Percentiles rank a stretch among this genome's conserved stretches.
Conservation (phyloP, 2,888 invertebrate species). For the Homarus gammarus region DNA sequence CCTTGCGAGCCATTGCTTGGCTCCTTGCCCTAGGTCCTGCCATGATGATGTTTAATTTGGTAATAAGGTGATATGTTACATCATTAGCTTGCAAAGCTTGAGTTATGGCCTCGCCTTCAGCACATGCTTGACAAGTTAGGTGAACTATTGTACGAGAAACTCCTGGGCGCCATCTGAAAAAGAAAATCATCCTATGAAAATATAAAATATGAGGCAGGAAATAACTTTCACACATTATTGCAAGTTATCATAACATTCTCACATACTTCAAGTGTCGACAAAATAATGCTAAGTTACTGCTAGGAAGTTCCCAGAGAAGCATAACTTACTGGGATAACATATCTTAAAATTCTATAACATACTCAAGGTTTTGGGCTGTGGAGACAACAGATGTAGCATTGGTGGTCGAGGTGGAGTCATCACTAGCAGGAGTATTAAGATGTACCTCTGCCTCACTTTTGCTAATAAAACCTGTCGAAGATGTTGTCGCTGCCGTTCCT, state of each 20-base stretch:
- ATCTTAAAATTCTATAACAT: neutral
- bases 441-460: neutral
- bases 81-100: slow-evolving; percentile 11
- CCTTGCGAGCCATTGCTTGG: slow-evolving; percentile 28
- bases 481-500: neutral
- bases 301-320: no score
- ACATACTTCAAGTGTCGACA: no score
- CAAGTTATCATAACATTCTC: no score
- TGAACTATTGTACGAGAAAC: slow-evolving; percentile 45
- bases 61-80: slow-evolving; percentile 40
- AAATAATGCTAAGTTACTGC: no score
- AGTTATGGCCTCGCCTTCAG: neutral
- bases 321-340: no score
- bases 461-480: neutral
- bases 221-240: no score
- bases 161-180: slow-evolving; percentile 43
- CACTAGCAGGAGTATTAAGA: neutral
- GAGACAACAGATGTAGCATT: neutral
- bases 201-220: no score
- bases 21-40: slow-evolving; percentile 6
- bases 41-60: slow-evolving; percentile 15
- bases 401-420: neutral
- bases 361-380: slow-evolving; percentile 10
- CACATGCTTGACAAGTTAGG: slow-evolving; percentile 7
- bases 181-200: no score